Conservation (phyloP, 2,888 invertebrate species). For the Spilosoma lubricipeda region DNA sequence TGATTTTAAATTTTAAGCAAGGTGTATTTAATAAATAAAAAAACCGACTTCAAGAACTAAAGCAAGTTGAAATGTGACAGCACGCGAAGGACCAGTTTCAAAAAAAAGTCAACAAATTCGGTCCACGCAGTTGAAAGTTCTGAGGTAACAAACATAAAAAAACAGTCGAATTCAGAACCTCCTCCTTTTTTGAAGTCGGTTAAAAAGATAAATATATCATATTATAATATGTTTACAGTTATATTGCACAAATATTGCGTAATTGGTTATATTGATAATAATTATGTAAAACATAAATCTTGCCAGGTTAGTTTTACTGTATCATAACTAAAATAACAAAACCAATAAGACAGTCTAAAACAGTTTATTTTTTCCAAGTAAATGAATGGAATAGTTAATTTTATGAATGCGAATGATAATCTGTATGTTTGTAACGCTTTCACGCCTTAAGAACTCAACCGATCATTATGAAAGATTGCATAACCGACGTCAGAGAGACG, state of each 20-base stretch:
- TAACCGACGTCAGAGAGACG: not conserved
- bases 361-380: not conserved
- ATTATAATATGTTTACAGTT: not conserved
- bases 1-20: too few species aligned
- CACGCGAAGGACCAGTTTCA: too few species aligned
- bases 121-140: too few species aligned
- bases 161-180: too few species aligned
- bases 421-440: not conserved
- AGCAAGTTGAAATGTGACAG: too few species aligned
- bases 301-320: not conserved
- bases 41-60: too few species aligned
- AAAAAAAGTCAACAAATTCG: too few species aligned
- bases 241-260: not conserved
- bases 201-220: too few species aligned
- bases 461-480: not conserved
- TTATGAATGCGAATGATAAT: not conserved
- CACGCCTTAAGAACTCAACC: slow-evolving; percentile 1
- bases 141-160: too few species aligned
- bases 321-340: not conserved
- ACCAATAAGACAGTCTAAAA: not conserved
- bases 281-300: not conserved
- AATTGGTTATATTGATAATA: too few species aligned
- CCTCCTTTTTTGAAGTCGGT: too few species aligned
- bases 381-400: not conserved
- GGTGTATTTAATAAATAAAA: too few species aligned